phyloP scores from a whole-genome alignment of 2,113 vertebrate species.

The Sphyrna mokarran region DNA sequence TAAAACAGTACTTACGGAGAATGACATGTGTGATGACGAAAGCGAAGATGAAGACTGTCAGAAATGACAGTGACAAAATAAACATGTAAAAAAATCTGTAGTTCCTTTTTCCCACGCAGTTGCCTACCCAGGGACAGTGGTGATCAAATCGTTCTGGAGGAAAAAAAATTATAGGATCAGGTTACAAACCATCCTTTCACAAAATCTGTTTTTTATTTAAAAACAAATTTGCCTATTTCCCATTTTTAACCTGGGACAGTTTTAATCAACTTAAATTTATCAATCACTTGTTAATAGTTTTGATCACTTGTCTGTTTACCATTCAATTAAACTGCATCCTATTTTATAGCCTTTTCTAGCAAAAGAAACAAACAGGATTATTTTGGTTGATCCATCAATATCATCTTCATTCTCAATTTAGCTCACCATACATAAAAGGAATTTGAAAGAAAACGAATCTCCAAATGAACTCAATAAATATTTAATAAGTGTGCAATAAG shows the following conservation, averaged over 20 bases:
- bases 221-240: background rate
- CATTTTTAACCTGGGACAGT: slow-evolving; percentile 9
- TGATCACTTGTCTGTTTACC: background rate
- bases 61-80: slow-evolving; percentile 98
- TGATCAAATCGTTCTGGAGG: slow-evolving; percentile 93
- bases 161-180: slow-evolving; percentile 29
- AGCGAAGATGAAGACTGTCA: slow-evolving; percentile 98
- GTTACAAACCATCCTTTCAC: background rate
- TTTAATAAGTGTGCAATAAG: background rate
- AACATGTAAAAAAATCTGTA: slow-evolving; percentile 99
- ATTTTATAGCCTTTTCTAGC: background rate
- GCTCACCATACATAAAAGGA: background rate
- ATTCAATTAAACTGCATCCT: background rate
- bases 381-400: background rate
- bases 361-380: background rate
- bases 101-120: slow-evolving; percentile 98
- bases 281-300: slow-evolving; percentile 3
- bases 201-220: background rate
- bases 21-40: slow-evolving; percentile 96
- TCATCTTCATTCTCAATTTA: background rate
- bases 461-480: background rate
- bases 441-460: background rate
- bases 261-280: background rate
- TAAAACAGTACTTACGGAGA: slow-evolving; percentile 83
- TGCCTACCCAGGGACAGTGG: slow-evolving; percentile 98